Evolutionary conservation across 2,888 invertebrate genomes (phyloP), one percentile per base, ranked within the genome.

Genomic region (Psococerastis gibbosa): DNA sequence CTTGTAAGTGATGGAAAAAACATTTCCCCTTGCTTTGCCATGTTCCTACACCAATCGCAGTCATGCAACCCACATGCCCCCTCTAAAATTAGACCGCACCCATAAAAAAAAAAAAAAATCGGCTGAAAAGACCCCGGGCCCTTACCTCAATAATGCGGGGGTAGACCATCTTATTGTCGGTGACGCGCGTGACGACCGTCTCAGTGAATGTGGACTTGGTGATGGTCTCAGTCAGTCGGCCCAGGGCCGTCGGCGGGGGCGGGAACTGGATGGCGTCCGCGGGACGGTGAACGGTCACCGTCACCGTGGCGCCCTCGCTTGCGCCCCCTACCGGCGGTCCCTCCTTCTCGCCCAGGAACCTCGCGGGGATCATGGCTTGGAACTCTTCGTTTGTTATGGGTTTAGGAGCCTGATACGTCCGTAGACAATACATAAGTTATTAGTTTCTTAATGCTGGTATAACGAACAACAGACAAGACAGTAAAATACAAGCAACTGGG

Each of bases 181-280:
- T 91, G 67, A 89, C 77, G 60, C 91, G 73, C 54, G 89, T 91
- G 67, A 89, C 88, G 54, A 87, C 85, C 52, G 88, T 89, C 71
- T 91, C 89, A 59, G 89, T 89, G 70, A 88, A 81, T 54, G 89
- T 89, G 60, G 88, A 85, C 75, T 88, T 89, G 64, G 89, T 91
- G 71, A 91, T 84, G 64, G 83, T 85, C 70, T 91, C 91, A 54
- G 88, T 89, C 67, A 88, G 82, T 63, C 75, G 73, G 62, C 89
- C 89, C 60, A 82, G 73, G 54, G 78, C 71, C 50, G 79, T 78
- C 51, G 84, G 85, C 54, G 85, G 73, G 57, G 88, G 84, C 53
- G 85, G 85, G 57, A 80, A 73, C 59, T 73, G 70, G 56, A 78
- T 71, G 54, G 73, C 69, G 56, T 75, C 76, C 52, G 67, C 66